These are phyloP conservation scores for Paedocypris micromegethes DNA, from an alignment of 2,797 vertebrate species.

Conservation along the genomic window DNA sequence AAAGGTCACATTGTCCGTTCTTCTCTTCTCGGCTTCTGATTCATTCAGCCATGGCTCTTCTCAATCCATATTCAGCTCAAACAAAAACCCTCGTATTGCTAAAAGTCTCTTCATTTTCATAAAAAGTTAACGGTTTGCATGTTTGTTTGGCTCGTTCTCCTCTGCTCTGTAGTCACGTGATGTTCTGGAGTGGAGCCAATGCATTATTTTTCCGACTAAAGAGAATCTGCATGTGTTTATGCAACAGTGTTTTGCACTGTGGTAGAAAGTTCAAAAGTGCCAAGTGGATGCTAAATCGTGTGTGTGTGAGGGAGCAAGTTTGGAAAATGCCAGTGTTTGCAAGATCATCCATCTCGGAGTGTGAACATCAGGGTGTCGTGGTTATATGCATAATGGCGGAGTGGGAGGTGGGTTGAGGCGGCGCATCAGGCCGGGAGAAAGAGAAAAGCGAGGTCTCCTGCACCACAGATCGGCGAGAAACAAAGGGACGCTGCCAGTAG, in stretches of 20 bases:
- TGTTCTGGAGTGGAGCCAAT: conserved; percentile 21
- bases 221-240: conserved; percentile 16
- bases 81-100: background rate
- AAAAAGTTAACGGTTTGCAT: conserved; percentile 9
- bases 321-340: conserved; percentile 21
- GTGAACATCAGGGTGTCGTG: conserved; percentile 23
- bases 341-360: conserved; percentile 28
- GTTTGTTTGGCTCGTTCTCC: conserved; percentile 1
- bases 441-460: conserved; percentile 42
- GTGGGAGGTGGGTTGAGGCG: conserved; percentile 14
- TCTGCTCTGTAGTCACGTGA: conserved; percentile 18
- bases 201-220: background rate
- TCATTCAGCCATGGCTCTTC: conserved; percentile 38
- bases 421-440: conserved; percentile 23
- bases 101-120: conserved; percentile 11
- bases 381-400: conserved; percentile 33
- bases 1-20: conserved; percentile 65
- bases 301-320: background rate
- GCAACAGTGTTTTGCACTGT: conserved; percentile 1
- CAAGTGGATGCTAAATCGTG: conserved; percentile 14
- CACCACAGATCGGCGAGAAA: conserved; percentile 49
- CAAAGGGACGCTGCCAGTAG: conserved; percentile 47
- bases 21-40: conserved; percentile 48
- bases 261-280: conserved; percentile 11
- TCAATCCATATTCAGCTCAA: conserved; percentile 38